Base-by-base conservation (phyloP, 1,140 invertebrate species). In the Drosophila arizonae region DNA sequence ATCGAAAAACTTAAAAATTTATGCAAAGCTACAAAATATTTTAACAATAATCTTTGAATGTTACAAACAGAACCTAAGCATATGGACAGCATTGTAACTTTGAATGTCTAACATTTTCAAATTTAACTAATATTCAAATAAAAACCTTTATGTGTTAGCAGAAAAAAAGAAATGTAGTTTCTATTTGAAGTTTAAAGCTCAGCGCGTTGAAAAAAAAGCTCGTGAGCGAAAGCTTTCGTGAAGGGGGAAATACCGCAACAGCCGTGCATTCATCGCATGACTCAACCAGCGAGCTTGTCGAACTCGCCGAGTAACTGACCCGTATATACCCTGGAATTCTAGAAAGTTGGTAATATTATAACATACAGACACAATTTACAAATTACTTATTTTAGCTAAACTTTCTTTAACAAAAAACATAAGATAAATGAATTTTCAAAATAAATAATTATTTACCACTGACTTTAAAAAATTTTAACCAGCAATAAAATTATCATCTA, bases 41-140 rank as follows among this genome's bases (percentile, higher is more conserved):
- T 86, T 70, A 77, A 85, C 33, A 63, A 72, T 75, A 52, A 79
- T 39, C 64, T 75, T 65, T 64, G 62, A 72, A 76, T 79, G 57
- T 82, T 84, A 39, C 77, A 84, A 68, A 43, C 58, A 70, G n/a
- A 46, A 58, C 36, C 68, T 67, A 80, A 69, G 46, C 63, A 50
- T 77, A 84, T 70, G 57, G 24, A 77, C 66, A 81, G 50, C 39
- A 78, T 88, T 87, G 72, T 87, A 87, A 79, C 84, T 82, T 79
- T 82, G 63, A 82, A 87, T 87, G 79, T 88, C 76, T 70, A 82
- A 87, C 69, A 87, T 87, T 87, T 87, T 81, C 48, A 85, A 81
- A 66, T 69, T 71, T 67, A 81, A 80, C 77, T 74, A 80, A 85
- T 85, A 85, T 86, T 85, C 77, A 54, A 85, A 85, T 85, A 86